Conservation (phyloP, 1,140 invertebrate species). For the Chironomus tepperi region DNA sequence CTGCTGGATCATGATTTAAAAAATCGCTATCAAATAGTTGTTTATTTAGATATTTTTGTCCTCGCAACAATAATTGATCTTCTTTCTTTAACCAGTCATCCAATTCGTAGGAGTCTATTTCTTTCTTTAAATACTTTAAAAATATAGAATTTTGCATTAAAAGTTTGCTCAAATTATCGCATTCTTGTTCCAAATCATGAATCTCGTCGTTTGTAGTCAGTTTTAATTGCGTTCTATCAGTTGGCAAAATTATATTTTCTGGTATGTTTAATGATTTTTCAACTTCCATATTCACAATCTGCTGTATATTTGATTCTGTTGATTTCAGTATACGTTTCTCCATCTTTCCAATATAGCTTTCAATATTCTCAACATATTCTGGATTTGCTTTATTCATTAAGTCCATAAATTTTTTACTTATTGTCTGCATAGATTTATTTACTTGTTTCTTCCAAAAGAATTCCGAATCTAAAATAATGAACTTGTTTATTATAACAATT, state of each 20-base stretch:
- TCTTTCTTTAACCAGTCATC: too few relatives aligned
- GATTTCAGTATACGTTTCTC: too few relatives aligned
- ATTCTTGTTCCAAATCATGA: not conserved
- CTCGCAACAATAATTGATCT: too few relatives aligned
- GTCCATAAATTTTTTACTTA: not conserved
- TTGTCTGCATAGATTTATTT: not conserved
- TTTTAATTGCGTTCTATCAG: not conserved
- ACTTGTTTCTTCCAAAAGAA: not conserved
- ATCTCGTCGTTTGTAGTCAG: not conserved
- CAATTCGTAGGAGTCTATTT: not conserved
- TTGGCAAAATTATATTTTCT: not conserved
- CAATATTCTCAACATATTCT: not conserved
- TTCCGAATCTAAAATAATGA: not conserved
- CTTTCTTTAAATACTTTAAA: not conserved
- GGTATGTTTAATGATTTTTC: not conserved
- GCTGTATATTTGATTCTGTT: not conserved
- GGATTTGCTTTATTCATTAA: not conserved
- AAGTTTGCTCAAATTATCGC: not conserved
- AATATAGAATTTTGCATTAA: not conserved
- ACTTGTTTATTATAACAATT: not conserved
- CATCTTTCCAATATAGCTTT: not conserved
- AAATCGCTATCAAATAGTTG: too few relatives aligned
- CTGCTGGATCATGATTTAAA: too few relatives aligned
- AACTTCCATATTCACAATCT: not conserved
- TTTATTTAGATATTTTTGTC: too few relatives aligned